These are phyloP conservation scores for Cheiracanthium punctorium DNA, from an alignment of 2,888 invertebrate genomes.

Conservation along the genomic window DNA sequence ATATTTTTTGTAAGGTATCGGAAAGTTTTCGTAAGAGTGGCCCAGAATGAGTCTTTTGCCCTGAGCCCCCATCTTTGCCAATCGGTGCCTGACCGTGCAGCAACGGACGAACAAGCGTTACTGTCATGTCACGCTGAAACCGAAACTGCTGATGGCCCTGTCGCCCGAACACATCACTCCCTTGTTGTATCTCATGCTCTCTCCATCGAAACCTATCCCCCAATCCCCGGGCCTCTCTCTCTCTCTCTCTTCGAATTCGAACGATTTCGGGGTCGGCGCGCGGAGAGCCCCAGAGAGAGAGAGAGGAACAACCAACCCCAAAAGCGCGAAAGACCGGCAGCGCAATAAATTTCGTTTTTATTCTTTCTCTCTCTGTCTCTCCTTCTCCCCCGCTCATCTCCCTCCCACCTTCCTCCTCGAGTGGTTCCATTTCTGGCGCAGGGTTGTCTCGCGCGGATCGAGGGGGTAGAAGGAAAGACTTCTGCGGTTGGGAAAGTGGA, in stretches of 20 bases:
- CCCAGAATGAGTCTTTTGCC: too few relatives aligned
- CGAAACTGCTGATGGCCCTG: not conserved
- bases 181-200: not conserved
- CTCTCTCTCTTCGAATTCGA: too few relatives aligned
- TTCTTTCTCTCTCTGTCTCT: constrained; percentile 26
- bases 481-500: not conserved
- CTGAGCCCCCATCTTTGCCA: too few relatives aligned
- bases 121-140: too few relatives aligned
- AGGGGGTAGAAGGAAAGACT: not conserved
- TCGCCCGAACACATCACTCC: not conserved
- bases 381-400: not conserved
- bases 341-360: constrained; percentile 38
- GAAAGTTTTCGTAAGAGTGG: too few relatives aligned
- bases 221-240: not conserved
- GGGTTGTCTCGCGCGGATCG: not conserved
- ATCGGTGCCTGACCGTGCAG: too few relatives aligned
- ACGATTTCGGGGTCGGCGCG: constrained; percentile 10
- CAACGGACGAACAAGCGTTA: too few relatives aligned
- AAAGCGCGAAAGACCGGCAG: constrained; percentile 44
- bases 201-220: not conserved
- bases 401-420: not conserved
- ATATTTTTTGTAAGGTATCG: too few relatives aligned
- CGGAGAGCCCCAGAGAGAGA: not conserved
- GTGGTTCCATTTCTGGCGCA: not conserved
- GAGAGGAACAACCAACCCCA: too few relatives aligned